Evolutionary conservation across 1,140 invertebrate genomes (phyloP).

Genomic region (Cheumatopsyche charites): DNA sequence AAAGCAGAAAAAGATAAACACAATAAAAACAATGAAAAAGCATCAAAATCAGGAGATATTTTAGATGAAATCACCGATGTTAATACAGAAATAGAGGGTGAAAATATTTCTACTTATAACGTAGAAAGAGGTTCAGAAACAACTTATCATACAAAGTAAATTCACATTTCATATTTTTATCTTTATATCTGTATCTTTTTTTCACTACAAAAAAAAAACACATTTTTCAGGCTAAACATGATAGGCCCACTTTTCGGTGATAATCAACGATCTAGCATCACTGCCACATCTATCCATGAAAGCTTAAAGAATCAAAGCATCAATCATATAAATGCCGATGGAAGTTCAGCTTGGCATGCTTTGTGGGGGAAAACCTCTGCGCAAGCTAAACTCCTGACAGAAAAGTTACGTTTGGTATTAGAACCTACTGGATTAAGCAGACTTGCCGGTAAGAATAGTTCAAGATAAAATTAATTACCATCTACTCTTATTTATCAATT

Average conservation of each 20-base stretch:
- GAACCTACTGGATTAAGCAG: conserved; percentile 94
- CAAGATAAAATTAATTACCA: not conserved
- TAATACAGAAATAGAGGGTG: conserved; percentile 76
- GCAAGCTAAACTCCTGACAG: conserved; percentile 88
- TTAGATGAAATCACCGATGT: conserved; percentile 58
- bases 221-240: conserved; percentile 37
- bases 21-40: conserved; percentile 58
- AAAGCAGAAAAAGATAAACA: conserved; percentile 60
- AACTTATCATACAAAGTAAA: conserved; percentile 65
- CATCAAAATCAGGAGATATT: conserved; percentile 53
- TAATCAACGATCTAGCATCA: conserved; percentile 18
- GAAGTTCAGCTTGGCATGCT: conserved; percentile 51
- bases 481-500: not conserved
- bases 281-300: conserved; percentile 25
- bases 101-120: conserved; percentile 69
- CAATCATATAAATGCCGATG: not conserved
- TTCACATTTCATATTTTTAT: conserved; percentile 29
- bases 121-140: conserved; percentile 74
- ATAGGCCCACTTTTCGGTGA: conserved; percentile 8
- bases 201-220: not conserved
- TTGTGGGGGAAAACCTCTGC: conserved; percentile 64
- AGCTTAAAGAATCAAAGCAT: conserved; percentile 14
- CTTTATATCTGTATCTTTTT: not conserved
- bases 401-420: conserved; percentile 90
- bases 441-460: conserved; percentile 70